Base-by-base conservation (phyloP, 2,888 invertebrate genomes). In the Nysson spinosus region DNA sequence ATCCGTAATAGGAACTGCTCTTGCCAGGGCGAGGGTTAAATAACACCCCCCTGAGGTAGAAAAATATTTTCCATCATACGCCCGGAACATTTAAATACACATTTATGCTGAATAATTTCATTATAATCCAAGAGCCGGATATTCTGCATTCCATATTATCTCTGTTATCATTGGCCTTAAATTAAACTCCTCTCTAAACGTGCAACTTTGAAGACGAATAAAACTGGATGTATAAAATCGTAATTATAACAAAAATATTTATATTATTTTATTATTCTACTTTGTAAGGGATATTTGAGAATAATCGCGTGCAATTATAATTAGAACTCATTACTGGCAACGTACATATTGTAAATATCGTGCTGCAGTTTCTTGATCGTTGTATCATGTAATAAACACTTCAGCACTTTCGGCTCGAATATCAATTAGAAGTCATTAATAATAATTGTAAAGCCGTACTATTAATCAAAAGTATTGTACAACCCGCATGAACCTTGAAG, bases 1-100 rank as follows among this genome's bases (percentile, higher is more conserved):
- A 64, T 76, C 51, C 50, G 57, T 69, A 73, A 76, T 61, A 69
- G 69, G 56, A 69, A 72, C 60, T 62, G 50, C 39, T 30, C 40
- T 44, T 46, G 51, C 12, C 11, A 11, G 28, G 16, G 55, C 40
- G 19, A 52, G 58, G 46, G 62, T 72, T 74, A 74, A 74, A 64
- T 72, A 72, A 65, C 52, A 70, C 34, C 37, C 28, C 47, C 12
- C 3, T 35, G 9, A n/a, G 9, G 20, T 66, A 50, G 56, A 66
- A 70, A 72, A 70, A 74, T 58, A 74, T 58, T 60, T 44, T 44
- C 52, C 50, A 50, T 54, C 50, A 44, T 57, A 22, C 55, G 20
- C 28, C 26, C 32, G 56, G 62, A n/a, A 54, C 62, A 50, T 74
- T 52, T 66, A 60, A 62, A 68, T 72, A 75, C 62, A 56, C n/a